Evolutionary conservation across 2,797 vertebrate species (phyloP), one percentile per base, ranked within the genome.

Genomic region (Borostomias antarcticus): DNA sequence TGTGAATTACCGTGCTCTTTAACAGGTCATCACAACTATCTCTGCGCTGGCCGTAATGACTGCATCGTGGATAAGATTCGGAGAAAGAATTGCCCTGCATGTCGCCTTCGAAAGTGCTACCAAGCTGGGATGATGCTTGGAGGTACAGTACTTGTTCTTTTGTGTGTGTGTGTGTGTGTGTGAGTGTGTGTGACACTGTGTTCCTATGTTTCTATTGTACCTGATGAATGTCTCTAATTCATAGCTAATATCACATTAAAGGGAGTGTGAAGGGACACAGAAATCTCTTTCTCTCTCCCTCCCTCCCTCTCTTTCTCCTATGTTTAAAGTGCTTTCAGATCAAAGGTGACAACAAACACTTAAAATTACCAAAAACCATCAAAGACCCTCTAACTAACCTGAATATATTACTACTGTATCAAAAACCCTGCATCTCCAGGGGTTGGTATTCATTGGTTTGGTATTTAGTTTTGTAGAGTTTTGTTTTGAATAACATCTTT

Each of bases 21-120:
- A 83, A 30, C 86, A 99, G 98, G 98, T 21, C 96, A 97, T 79
- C 96, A 99, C 82, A 99, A 96, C 80, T 99, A 99, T 78, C 89
- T 99, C 45, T 99, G 98, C 63, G 98, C 98, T 9, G 97, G 97
- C 72, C 91, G 97, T 75, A 99, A 99, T 47, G 98, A 99, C 88
- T 99, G 98, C 89, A 99, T 98, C 75, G 96, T 99, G 50, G 98
- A 99, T 89, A 99, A 99, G 88, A 96, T 99, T 73, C 94, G 98
- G 64, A 95, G 98, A 74, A 99, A 99, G 89, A 99, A 99, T 78
- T 99, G 97, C 72, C 97, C 97, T 0, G 96, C 98, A 0, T 99
- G 97, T 83, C 96, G 97, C 62, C 94, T 99, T 60, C 86, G 96
- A 81, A 99, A 98, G 83, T 99, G 97, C 85, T 98, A 95, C 76